Conservation (phyloP, 2,797 vertebrate species). For the Emys orbicularis region DNA sequence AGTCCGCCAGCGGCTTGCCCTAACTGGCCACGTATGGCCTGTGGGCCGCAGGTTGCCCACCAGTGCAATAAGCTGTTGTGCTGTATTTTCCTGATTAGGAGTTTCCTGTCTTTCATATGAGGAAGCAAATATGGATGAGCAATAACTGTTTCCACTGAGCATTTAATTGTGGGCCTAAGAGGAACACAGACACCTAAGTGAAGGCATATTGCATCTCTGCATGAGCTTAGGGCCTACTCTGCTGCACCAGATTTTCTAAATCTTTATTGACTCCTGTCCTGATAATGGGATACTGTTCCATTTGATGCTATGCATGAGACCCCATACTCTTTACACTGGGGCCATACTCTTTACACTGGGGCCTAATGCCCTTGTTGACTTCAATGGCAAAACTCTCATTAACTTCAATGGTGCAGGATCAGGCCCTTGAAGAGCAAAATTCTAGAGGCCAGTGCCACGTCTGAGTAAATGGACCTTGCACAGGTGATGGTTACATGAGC, state of each 20-base stretch:
- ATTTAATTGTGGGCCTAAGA: not conserved
- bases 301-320: not conserved
- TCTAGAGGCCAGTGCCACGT: not conserved
- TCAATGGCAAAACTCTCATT: not conserved
- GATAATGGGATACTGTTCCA: constrained; percentile 21
- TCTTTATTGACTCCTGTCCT: not conserved
- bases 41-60: too few species aligned
- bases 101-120: not conserved
- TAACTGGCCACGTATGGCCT: too few species aligned
- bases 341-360: not conserved
- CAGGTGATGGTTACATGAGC: not conserved
- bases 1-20: too few species aligned
- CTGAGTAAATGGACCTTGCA: too few species aligned
- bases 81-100: not conserved
- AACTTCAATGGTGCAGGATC: not conserved
- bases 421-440: too few species aligned
- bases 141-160: not conserved
- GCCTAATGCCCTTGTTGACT: not conserved
- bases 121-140: not conserved
- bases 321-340: not conserved
- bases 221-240: not conserved
- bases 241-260: not conserved
- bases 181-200: not conserved
- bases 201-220: not conserved
- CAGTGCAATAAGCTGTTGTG: accelerated